Conservation (phyloP, 2,797 vertebrate species). For the Uromys caudimaculatus region DNA sequence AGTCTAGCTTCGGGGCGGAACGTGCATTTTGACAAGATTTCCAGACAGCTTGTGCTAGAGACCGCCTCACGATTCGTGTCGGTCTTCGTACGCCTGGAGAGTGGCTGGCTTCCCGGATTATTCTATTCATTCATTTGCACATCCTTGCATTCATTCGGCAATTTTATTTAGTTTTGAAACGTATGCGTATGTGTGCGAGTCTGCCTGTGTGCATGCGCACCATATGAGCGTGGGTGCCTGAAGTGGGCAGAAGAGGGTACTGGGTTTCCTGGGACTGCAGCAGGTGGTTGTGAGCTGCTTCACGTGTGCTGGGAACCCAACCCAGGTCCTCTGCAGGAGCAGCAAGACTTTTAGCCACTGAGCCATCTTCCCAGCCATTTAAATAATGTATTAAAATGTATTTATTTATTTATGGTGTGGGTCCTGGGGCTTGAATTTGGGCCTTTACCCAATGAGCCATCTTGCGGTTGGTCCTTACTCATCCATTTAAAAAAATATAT, state of each 20-base stretch:
- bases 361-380: background rate
- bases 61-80: rapidly evolving
- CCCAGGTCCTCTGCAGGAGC: background rate
- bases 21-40: background rate
- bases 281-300: background rate
- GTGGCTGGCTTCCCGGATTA: background rate
- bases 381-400: background rate
- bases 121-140: background rate
- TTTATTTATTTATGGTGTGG: background rate
- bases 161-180: background rate
- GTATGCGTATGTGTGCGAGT: background rate
- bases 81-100: background rate
- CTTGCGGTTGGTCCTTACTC: background rate
- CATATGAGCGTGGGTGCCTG: background rate
- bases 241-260: background rate
- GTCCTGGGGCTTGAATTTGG: background rate
- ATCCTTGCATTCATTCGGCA: background rate
- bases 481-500: background rate
- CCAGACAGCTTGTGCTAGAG: background rate
- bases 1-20: background rate
- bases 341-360: background rate
- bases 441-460: background rate
- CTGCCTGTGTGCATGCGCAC: background rate
- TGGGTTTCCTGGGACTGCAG: no score
- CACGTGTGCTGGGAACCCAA: background rate